phyloP scores from a whole-genome alignment of 2,797 vertebrate species.

The Linurgus olivaceus region DNA sequence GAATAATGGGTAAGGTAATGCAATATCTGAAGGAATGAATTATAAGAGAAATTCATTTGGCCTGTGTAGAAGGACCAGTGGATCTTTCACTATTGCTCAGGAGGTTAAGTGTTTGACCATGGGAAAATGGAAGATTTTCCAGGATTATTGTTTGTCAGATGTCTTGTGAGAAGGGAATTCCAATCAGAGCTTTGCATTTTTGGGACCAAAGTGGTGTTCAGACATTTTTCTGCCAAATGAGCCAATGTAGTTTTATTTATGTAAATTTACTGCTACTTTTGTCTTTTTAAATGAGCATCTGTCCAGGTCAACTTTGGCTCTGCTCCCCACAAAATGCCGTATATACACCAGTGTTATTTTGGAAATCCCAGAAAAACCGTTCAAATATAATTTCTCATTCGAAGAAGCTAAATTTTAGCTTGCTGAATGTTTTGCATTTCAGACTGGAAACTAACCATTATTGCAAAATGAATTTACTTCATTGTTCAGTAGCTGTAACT shows the following conservation, averaged over 20 bases:
- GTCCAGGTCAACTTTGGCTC: not conserved
- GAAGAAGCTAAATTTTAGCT: not conserved
- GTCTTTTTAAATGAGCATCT: not conserved
- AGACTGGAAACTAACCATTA: not conserved
- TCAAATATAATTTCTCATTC: not conserved
- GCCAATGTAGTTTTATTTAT: not conserved
- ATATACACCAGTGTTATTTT: not conserved
- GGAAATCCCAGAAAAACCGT: not conserved
- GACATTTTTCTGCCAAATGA: not conserved
- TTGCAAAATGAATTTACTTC: not conserved
- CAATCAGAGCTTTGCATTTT: not conserved
- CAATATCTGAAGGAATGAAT: not conserved
- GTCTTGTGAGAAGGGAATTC: not conserved
- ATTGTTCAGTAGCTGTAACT: not conserved
- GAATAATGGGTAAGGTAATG: not conserved
- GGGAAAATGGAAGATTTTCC: not conserved
- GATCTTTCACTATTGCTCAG: not conserved
- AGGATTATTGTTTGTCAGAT: not conserved
- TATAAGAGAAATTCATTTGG: not conserved
- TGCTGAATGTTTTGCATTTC: not conserved
- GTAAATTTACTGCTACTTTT: not conserved
- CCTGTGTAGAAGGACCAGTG: not conserved
- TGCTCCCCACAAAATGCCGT: not conserved
- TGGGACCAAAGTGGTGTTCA: not conserved
- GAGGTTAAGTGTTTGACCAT: not conserved